Base-by-base conservation (phyloP, 2,888 invertebrate species). In the Diaphora mendica region DNA sequence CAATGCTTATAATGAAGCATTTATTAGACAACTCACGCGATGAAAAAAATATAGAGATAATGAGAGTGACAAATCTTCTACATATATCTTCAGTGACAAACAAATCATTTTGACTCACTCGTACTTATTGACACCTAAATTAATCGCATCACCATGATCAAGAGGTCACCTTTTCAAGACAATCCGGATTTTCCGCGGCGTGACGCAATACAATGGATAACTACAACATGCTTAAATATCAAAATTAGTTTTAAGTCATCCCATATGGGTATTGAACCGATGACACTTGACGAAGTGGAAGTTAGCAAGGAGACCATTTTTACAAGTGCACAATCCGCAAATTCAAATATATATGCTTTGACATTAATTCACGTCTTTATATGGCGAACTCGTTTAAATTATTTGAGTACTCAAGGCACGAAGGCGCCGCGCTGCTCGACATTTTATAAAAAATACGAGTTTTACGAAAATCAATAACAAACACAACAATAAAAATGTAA, bases 401-500 rank as follows among this genome's bases (percentile, higher is more conserved):
- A 68, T 13, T 33, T 17, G 62, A 62, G 59, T 55, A 55, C 68
- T 69, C 39, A 62, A 70, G 26, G 62, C 33, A 70, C 23, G 26
- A 62, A 26, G n/a, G 59, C 39, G 20, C 71, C n/a, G 71, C 64
- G 64, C 71, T 74, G 23, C n/a, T 70, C 62, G 64, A 76, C 73
- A 79, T 76, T 77, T 65, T 66, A 77, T 42, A 79, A 78, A 42
- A 78, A 76, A 70, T 77, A 80, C 71, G 42, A 67, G 55, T 75
- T 65, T 39, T 69, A 72, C 44, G 74, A 71, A 83, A 82, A 80
- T 83, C 83, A 80, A 79, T 81, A 82, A 81, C 76, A 79, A 79
- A 81, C 73, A 76, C 73, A 76, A 79, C 74, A 78, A 78, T 83
- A 80, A 83, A 79, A 77, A 80, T 73, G 75, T 82, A 82, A 84